Evolutionary conservation across 2,888 invertebrate genomes (phyloP).

Genomic region (Slavum lentiscoides): DNA sequence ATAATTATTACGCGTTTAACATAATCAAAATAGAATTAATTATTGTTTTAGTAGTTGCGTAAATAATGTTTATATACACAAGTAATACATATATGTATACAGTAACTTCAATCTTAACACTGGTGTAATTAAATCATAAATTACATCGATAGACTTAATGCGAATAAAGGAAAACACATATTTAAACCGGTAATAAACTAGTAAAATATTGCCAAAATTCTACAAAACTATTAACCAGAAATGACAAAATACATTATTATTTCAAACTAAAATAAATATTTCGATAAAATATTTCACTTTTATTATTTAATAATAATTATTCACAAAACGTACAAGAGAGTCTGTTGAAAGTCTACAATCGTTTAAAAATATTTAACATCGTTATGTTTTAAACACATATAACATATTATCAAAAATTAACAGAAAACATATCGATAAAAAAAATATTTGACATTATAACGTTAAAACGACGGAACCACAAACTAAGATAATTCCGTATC

Average conservation of each 20-base stretch:
- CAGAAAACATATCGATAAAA: constrained; percentile 36
- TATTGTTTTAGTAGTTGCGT: too few relatives aligned
- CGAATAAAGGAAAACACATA: too few relatives aligned
- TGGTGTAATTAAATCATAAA: too few relatives aligned
- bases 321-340: background rate
- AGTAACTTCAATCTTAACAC: too few relatives aligned
- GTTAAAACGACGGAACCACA: background rate
- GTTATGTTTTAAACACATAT: background rate
- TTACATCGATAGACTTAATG: too few relatives aligned
- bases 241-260: background rate
- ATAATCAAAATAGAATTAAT: too few relatives aligned
- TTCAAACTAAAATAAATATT: background rate
- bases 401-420: constrained; percentile 20
- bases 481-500: too few relatives aligned
- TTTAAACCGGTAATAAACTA: too few relatives aligned
- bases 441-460: constrained; percentile 30
- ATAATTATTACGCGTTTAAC: too few relatives aligned
- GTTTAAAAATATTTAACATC: background rate
- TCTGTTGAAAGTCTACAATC: background rate
- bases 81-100: too few relatives aligned
- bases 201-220: background rate
- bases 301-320: background rate
- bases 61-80: too few relatives aligned
- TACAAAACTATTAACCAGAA: background rate
- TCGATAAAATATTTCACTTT: background rate